Evolutionary conservation across 1,140 invertebrate species (phyloP).

Genomic region (honey bee (Apis mellifera)): Amel_HAv3.1 CM009935.2:5391001-5391500

Average conservation of each 20-base stretch:
- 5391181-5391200: background rate
- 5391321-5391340: background rate
- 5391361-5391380: background rate
- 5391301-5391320: background rate
- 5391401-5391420: constrained; percentile 32
- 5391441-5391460: background rate
- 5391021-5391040: background rate
- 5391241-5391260: background rate
- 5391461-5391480: background rate
- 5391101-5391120: no score
- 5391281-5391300: background rate
- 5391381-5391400: constrained; percentile 27
- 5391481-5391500: background rate
- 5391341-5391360: background rate
- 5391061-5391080: no score
- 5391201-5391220: background rate
- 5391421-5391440: constrained; percentile 31
- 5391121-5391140: no score
- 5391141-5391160: background rate
- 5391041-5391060: background rate
- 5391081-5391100: background rate
- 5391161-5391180: background rate
- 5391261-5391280: background rate
- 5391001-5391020: constrained; percentile 24
- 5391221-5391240: background rate